phyloP scores from a whole-genome alignment of 2,797 vertebrate genomes.

The Cynodonichthys magdalenae region DNA sequence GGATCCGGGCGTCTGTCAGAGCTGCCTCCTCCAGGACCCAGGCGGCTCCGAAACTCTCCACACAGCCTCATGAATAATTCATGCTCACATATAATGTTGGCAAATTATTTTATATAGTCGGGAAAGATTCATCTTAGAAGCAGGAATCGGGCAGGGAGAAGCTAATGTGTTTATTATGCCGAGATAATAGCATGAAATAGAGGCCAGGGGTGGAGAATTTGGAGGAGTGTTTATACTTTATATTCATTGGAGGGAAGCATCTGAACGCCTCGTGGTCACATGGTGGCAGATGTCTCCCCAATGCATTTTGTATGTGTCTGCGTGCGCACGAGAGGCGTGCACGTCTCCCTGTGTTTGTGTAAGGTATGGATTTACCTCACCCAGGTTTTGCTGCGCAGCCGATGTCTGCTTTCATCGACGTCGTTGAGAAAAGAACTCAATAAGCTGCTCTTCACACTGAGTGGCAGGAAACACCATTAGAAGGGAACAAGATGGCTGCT shows the following conservation, averaged over 20 bases:
- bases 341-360: slow-evolving; percentile 3
- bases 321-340: not conserved
- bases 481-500: slow-evolving; percentile 20
- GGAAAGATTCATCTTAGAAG: slow-evolving; percentile 82
- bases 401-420: slow-evolving; percentile 38
- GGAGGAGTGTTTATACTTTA: slow-evolving; percentile 81
- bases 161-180: slow-evolving; percentile 86
- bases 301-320: slow-evolving; percentile 44
- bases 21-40: slow-evolving; percentile 60
- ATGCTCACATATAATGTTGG: slow-evolving; percentile 79
- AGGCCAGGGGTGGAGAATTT: slow-evolving; percentile 76
- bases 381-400: slow-evolving; percentile 20
- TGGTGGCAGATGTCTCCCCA: slow-evolving; percentile 68
- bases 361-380: slow-evolving; percentile 30
- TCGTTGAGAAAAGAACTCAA: slow-evolving; percentile 50
- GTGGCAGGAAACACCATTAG: slow-evolving; percentile 59
- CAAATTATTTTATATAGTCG: slow-evolving; percentile 84
- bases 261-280: slow-evolving; percentile 75
- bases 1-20: slow-evolving; percentile 58
- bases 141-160: slow-evolving; percentile 74
- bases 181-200: slow-evolving; percentile 82
- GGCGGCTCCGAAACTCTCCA: slow-evolving; percentile 66
- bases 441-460: slow-evolving; percentile 48
- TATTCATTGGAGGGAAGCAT: slow-evolving; percentile 79
- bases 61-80: slow-evolving; percentile 82